These are phyloP conservation scores for Thereva nobilitata DNA, from an alignment of 2,888 invertebrate genomes.

Conservation along the genomic window DNA sequence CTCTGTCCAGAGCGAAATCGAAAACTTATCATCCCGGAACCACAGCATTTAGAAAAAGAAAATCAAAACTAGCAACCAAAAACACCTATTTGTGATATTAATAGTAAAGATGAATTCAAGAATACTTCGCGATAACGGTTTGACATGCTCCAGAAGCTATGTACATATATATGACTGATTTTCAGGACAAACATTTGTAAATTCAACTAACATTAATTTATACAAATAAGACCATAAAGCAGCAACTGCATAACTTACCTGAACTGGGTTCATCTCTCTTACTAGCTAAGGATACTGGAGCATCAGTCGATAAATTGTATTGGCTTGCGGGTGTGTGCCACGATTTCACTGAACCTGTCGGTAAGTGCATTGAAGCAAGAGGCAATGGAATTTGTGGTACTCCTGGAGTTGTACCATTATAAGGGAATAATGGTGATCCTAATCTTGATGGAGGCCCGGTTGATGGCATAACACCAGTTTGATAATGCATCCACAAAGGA, in stretches of 20 bases:
- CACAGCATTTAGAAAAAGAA: too few species aligned
- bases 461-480: slow-evolving; percentile 51
- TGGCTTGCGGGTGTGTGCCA: slow-evolving; percentile 32
- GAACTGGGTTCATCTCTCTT: slow-evolving; percentile 59
- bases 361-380: slow-evolving; percentile 44
- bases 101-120: too few species aligned
- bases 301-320: slow-evolving; percentile 39
- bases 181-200: too few species aligned
- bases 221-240: not conserved
- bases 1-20: too few species aligned
- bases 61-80: too few species aligned
- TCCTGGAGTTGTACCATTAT: slow-evolving; percentile 36
- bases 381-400: slow-evolving; percentile 49
- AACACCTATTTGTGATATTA: too few species aligned
- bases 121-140: too few species aligned
- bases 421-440: slow-evolving; percentile 54
- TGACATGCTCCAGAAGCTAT: too few species aligned
- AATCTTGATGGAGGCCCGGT: slow-evolving; percentile 53
- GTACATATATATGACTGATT: too few species aligned
- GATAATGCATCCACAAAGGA: slow-evolving; percentile 62
- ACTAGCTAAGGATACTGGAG: slow-evolving; percentile 54
- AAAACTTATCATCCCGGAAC: too few species aligned
- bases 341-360: slow-evolving; percentile 33
- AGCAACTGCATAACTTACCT: slow-evolving; percentile 49
- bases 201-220: too few species aligned